Evolutionary conservation across 2,797 vertebrate genomes (phyloP).

Genomic region (Lepidocolaptes lacrymiger): DNA sequence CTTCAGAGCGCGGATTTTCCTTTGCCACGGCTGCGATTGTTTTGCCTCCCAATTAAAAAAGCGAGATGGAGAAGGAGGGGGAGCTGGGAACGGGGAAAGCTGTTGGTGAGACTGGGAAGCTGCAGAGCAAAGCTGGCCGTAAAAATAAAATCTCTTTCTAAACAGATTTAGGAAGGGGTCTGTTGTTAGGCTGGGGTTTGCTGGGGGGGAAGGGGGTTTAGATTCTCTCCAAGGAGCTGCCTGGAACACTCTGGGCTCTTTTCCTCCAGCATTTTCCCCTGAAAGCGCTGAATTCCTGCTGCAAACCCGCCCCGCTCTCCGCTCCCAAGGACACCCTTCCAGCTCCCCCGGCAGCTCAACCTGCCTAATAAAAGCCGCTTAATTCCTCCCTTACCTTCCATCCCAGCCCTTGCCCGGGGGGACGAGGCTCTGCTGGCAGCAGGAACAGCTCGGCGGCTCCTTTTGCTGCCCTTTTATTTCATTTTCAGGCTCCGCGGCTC

Average conservation of each 20-base stretch:
- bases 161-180: neutral
- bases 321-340: neutral
- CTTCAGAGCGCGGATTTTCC: neutral
- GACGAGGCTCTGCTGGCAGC: neutral
- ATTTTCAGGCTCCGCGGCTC: neutral
- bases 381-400: slow-evolving; percentile 9
- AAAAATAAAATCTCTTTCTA: neutral
- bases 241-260: neutral
- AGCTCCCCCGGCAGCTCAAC: neutral
- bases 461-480: neutral
- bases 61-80: neutral
- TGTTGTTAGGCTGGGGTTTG: neutral
- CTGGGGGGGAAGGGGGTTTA: neutral
- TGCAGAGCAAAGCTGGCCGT: neutral
- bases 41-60: neutral
- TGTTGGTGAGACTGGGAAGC: neutral
- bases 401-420: neutral
- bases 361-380: neutral
- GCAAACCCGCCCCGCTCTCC: neutral
- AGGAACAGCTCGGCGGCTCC: neutral
- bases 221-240: neutral
- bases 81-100: neutral
- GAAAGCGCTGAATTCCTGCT: neutral
- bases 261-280: neutral
- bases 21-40: neutral